These are phyloP conservation scores for Brienomyrus longianalis DNA, from an alignment of 2,113 vertebrate species.

Conservation along the genomic window DNA sequence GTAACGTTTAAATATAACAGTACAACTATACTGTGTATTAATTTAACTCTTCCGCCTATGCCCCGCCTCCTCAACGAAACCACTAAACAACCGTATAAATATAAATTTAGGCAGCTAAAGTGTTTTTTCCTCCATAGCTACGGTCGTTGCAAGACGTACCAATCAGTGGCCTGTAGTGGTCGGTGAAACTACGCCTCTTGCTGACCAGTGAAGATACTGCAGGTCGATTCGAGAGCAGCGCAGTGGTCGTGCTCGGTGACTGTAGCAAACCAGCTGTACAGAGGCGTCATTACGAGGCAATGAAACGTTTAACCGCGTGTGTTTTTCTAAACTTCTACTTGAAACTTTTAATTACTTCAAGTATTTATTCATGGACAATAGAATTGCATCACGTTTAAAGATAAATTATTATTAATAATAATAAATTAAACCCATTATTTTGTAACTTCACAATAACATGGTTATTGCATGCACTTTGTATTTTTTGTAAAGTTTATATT, in stretches of 20 bases:
- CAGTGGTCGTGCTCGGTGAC: not conserved
- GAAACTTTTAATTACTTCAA: not conserved
- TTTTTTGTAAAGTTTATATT: not conserved
- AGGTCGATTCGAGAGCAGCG: constrained; percentile 13
- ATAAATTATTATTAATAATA: not conserved
- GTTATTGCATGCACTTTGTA: not conserved
- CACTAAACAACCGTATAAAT: constrained; percentile 11
- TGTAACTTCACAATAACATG: not conserved
- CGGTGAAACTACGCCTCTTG: constrained; percentile 40
- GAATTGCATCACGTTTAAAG: not conserved
- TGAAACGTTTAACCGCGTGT: not conserved
- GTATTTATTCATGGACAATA: not conserved
- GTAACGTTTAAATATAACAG: not conserved
- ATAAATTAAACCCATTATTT: not conserved
- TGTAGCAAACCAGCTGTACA: not conserved
- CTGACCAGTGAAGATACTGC: constrained; percentile 30
- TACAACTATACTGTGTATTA: constrained; percentile 3
- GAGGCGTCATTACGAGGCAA: not conserved
- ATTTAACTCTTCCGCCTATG: constrained; percentile 1
- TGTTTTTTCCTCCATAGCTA: constrained; percentile 15
- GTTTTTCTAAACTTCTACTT: not conserved
- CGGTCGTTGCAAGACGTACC: constrained; percentile 44
- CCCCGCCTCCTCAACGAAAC: not conserved
- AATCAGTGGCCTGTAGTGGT: constrained; percentile 31
- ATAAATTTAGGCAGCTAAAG: constrained; percentile 48